Conservation (phyloP, 2,113 vertebrate genomes). For the Xenopus laevis region DNA sequence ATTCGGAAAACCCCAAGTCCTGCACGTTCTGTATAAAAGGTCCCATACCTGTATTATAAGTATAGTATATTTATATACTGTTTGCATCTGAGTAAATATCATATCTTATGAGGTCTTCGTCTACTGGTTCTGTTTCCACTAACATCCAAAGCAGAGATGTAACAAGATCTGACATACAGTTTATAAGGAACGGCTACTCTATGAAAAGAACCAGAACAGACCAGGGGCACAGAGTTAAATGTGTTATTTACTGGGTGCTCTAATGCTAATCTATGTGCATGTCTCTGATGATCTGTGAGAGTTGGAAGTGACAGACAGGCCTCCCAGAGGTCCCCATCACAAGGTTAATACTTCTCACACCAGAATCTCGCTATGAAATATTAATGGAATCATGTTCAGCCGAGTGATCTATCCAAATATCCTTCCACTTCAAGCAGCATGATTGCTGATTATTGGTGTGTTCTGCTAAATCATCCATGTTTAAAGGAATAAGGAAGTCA, state of each 20-base stretch:
- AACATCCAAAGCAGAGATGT: no score
- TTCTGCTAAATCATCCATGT: neutral
- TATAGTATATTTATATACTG: no score
- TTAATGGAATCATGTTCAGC: neutral
- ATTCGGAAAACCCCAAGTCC: no score
- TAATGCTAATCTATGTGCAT: neutral
- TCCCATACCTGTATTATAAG: no score
- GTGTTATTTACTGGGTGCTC: neutral
- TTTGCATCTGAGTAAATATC: no score
- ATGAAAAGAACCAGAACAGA: neutral
- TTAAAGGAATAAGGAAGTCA: conserved; percentile 1
- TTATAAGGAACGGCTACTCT: no score
- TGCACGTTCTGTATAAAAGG: no score
- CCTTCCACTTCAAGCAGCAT: neutral
- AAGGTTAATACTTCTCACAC: neutral
- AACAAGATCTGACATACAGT: no score
- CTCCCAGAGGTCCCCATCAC: neutral
- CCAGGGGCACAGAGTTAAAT: neutral
- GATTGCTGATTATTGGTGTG: neutral
- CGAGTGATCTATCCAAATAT: neutral
- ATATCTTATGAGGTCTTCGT: no score
- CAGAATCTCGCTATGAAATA: conserved; percentile 9
- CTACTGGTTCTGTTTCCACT: no score
- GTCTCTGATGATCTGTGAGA: neutral
- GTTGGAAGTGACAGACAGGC: neutral